Evolutionary conservation across 2,888 invertebrate species (phyloP).

Genomic region (Drosophila cognata): DNA sequence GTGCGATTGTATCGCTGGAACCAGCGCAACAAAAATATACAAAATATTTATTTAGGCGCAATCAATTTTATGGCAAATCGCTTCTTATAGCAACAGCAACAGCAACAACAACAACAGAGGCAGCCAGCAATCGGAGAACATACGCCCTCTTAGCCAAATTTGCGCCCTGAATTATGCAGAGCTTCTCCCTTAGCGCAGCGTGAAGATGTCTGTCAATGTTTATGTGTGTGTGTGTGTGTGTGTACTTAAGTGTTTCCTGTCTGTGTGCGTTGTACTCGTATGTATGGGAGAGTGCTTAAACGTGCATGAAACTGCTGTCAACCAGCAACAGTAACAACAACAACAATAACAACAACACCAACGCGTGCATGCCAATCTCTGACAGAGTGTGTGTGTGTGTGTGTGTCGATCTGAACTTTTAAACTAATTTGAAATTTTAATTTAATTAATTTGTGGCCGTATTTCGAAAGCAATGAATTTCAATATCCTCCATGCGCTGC

Average conservation of each 20-base stretch:
- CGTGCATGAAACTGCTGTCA: constrained; percentile 71
- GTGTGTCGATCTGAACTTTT: constrained; percentile 55
- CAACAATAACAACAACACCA: constrained; percentile 21
- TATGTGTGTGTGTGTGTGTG: constrained; percentile 14
- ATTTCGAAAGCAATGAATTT: constrained; percentile 31
- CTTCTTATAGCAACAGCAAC: constrained; percentile 55
- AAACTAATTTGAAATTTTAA: constrained; percentile 76
- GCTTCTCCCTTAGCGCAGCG: constrained; percentile 32
- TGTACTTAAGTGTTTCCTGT: constrained; percentile 34
- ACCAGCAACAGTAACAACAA: constrained; percentile 22
- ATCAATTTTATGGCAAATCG: constrained; percentile 78
- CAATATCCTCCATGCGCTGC: constrained; percentile 4
- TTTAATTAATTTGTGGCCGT: constrained; percentile 71
- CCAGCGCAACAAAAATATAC: constrained; percentile 38
- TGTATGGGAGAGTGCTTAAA: constrained; percentile 49
- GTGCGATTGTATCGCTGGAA: constrained; percentile 10
- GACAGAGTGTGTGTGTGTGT: background rate
- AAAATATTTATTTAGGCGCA: constrained; percentile 76
- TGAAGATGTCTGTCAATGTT: background rate
- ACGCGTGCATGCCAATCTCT: constrained; percentile 43
- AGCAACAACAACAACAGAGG: background rate
- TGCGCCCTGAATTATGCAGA: constrained; percentile 65
- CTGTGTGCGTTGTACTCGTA: constrained; percentile 6
- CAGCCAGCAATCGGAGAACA: constrained; percentile 15
- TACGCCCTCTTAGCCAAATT: constrained; percentile 43